Conservation (phyloP, 2,888 invertebrate species). For the Pantelozetes paolii region DNA sequence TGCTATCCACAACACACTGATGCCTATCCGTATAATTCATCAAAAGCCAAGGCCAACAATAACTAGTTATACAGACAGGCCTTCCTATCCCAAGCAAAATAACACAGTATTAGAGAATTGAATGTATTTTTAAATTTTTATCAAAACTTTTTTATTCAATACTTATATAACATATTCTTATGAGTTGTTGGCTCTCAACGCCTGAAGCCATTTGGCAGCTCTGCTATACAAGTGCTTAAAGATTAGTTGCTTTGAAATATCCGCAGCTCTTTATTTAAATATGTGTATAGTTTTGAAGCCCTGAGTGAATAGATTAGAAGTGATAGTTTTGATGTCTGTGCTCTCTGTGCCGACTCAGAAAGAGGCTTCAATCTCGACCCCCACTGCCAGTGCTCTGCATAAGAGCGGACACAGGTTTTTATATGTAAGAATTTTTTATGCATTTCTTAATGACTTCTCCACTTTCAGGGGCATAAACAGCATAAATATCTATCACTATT, state of each 20-base stretch:
- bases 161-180: background rate
- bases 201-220: slow-evolving; percentile 17
- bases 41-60: slow-evolving; percentile 32
- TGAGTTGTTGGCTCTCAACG: background rate
- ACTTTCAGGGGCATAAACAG: slow-evolving; percentile 21
- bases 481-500: slow-evolving; percentile 6
- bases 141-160: background rate
- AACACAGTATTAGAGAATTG: slow-evolving; percentile 17
- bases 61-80: background rate
- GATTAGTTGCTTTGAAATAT: slow-evolving; percentile 5
- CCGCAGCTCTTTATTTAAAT: slow-evolving; percentile 16
- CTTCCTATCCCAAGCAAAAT: background rate
- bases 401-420: background rate
- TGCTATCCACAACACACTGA: background rate
- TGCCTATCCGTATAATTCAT: slow-evolving; percentile 28
- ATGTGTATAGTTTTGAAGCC: background rate
- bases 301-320: slow-evolving; percentile 30
- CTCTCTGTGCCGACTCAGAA: background rate
- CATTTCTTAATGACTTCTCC: slow-evolving; percentile 23
- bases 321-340: slow-evolving; percentile 32
- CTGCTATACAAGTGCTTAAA: background rate
- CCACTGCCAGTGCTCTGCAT: background rate
- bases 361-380: background rate
- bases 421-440: background rate
- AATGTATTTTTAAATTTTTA: slow-evolving; percentile 25